These are phyloP conservation scores for Girardinichthys multiradiatus DNA, from an alignment of 2,113 vertebrate species.

Conservation along the genomic window DNA sequence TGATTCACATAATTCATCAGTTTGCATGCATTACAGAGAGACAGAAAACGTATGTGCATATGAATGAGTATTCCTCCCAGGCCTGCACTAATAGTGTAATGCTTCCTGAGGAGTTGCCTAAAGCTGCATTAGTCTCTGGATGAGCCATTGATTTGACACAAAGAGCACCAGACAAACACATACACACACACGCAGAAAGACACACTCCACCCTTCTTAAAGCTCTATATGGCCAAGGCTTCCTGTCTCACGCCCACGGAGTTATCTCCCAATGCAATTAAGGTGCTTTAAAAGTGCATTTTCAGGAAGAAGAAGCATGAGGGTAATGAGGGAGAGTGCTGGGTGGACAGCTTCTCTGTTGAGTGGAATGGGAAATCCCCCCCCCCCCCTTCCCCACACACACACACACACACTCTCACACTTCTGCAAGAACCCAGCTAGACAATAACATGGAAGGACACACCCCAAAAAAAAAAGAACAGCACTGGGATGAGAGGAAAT, in stretches of 20 bases:
- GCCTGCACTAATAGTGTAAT: constrained; percentile 94
- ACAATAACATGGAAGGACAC: constrained; percentile 63
- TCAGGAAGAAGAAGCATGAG: constrained; percentile 89
- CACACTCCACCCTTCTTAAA: constrained; percentile 52
- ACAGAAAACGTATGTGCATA: constrained; percentile 17
- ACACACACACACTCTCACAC: too few relatives aligned
- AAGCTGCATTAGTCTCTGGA: constrained; percentile 94
- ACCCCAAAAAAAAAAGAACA: constrained; percentile 46
- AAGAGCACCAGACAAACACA: constrained; percentile 76
- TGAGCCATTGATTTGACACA: constrained; percentile 96
- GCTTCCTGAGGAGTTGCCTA: constrained; percentile 97
- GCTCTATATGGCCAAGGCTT: constrained; percentile 88
- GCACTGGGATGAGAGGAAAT: constrained; percentile 41
- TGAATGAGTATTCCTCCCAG: constrained; percentile 84
- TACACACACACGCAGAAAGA: constrained; percentile 15
- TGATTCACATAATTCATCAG: constrained; percentile 19
- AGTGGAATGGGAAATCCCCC: constrained; percentile 61
- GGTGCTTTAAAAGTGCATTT: constrained; percentile 96
- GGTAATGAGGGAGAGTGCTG: constrained; percentile 86
- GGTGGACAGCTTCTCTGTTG: constrained; percentile 61
- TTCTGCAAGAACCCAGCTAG: constrained; percentile 45
- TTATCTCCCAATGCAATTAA: constrained; percentile 99
- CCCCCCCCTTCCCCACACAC: too few relatives aligned
- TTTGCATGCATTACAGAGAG: constrained; percentile 13
- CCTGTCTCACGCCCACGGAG: constrained; percentile 94